Conservation (phyloP, 2,888 invertebrate species). For the Drosophila neutralis region DNA sequence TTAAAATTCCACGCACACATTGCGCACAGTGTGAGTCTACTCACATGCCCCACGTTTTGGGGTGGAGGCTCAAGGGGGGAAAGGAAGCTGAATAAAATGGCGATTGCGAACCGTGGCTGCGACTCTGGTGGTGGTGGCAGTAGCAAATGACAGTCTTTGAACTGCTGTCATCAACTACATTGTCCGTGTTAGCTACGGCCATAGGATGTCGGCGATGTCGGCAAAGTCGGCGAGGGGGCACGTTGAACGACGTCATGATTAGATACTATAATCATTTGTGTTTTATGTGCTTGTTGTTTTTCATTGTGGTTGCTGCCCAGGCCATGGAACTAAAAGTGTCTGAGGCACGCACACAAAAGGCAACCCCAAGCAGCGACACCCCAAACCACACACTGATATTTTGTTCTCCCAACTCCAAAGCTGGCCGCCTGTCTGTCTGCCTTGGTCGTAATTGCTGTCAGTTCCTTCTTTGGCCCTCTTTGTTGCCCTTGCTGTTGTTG, state of each 20-base stretch:
- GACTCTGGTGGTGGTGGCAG: slow-evolving; percentile 25
- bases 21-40: slow-evolving; percentile 34
- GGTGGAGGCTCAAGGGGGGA: not conserved
- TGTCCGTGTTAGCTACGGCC: slow-evolving; percentile 57
- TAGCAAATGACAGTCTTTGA: slow-evolving; percentile 75
- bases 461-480: slow-evolving; percentile 9
- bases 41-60: not conserved
- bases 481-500: slow-evolving; percentile 12
- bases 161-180: slow-evolving; percentile 78
- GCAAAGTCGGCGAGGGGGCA: not conserved
- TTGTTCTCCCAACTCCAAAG: slow-evolving; percentile 3
- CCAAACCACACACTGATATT: slow-evolving; percentile 4
- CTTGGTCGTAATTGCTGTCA: slow-evolving; percentile 50
- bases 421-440: slow-evolving; percentile 47
- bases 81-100: slow-evolving; percentile 22
- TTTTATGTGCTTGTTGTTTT: slow-evolving; percentile 78
- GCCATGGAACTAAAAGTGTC: slow-evolving; percentile 55
- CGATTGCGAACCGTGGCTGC: slow-evolving; percentile 15
- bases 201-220: slow-evolving; percentile 1
- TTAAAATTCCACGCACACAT: slow-evolving; percentile 49
- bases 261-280: slow-evolving; percentile 82
- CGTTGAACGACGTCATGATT: slow-evolving; percentile 75
- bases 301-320: slow-evolving; percentile 60
- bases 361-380: slow-evolving; percentile 3
- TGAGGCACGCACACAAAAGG: slow-evolving; percentile 56